Conservation (phyloP, 2,113 vertebrate species). For the Poicephalus gulielmi region DNA sequence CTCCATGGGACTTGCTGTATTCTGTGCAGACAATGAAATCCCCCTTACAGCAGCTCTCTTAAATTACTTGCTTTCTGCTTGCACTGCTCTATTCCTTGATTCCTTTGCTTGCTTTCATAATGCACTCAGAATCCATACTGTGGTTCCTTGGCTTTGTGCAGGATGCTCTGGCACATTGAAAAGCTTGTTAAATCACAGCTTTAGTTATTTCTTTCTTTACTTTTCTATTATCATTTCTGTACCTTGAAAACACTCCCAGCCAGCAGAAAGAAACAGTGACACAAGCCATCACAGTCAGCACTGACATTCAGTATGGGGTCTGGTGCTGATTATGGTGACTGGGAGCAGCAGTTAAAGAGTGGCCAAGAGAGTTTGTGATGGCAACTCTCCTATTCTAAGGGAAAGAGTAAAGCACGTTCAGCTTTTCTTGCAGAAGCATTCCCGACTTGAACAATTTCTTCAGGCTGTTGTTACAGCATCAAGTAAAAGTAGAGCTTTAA, state of each 20-base stretch:
- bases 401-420: background rate
- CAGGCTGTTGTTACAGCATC: background rate
- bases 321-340: background rate
- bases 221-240: background rate
- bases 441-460: background rate
- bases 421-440: background rate
- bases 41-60: background rate
- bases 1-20: background rate
- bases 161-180: background rate
- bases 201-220: background rate
- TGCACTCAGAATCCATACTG: background rate
- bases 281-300: background rate
- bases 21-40: background rate
- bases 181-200: background rate
- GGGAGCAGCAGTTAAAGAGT: background rate
- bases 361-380: background rate
- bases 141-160: background rate
- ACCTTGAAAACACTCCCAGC: background rate
- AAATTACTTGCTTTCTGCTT: background rate
- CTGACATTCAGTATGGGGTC: background rate
- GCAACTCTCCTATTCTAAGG: background rate
- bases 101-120: background rate
- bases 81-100: background rate
- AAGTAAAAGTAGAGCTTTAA: background rate
- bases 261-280: background rate